phyloP scores from a whole-genome alignment of 2,888 invertebrate genomes.

The Limnephilus rhombicus region DNA sequence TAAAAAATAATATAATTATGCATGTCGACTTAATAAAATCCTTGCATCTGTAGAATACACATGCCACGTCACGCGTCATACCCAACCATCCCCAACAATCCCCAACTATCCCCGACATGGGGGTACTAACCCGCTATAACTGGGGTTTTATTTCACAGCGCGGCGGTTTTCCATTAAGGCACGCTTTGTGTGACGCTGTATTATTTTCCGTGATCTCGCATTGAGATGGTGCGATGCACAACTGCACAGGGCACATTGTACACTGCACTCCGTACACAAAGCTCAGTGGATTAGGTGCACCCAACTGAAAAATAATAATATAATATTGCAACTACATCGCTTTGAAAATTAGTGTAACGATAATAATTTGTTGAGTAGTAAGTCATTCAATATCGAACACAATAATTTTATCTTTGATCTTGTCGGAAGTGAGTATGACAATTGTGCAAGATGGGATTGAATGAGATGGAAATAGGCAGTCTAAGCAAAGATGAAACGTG shows the following conservation, averaged over 20 bases:
- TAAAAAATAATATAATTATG: too few species aligned
- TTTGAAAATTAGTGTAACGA: not conserved
- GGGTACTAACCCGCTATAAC: not conserved
- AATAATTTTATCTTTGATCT: too few species aligned
- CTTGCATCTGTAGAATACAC: not conserved
- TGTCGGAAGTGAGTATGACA: too few species aligned
- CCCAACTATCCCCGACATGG: not conserved
- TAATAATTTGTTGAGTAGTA: not conserved
- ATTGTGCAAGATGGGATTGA: too few species aligned
- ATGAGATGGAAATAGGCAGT: too few species aligned
- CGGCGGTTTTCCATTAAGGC: conserved; percentile 56
- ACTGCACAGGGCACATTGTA: not conserved
- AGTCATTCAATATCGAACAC: too few species aligned
- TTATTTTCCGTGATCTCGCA: conserved; percentile 56
- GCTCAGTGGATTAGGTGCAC: not conserved
- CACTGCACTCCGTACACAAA: not conserved
- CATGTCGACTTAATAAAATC: not conserved
- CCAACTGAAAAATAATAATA: not conserved
- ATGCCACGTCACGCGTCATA: not conserved
- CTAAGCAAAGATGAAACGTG: too few species aligned
- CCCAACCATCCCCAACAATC: not conserved
- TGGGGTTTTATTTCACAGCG: conserved; percentile 41
- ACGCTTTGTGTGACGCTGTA: conserved; percentile 52
- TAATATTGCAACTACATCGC: not conserved
- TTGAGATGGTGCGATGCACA: conserved; percentile 46